Evolutionary conservation across 2,113 vertebrate genomes (phyloP).

Genomic region (Ciconia boyciana): DNA sequence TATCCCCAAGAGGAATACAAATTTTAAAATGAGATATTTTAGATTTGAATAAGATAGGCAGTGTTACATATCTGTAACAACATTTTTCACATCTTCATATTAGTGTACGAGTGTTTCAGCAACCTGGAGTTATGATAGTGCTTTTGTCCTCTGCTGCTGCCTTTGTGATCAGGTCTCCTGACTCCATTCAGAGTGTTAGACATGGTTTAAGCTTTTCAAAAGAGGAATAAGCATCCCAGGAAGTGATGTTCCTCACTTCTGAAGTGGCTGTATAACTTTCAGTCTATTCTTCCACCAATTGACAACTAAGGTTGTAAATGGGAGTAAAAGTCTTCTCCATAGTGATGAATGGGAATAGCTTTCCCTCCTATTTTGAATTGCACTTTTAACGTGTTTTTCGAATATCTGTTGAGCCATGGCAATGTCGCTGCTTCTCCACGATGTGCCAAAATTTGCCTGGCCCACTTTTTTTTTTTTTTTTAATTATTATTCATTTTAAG

Average conservation of each 20-base stretch:
- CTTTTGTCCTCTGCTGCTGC: neutral
- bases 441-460: neutral
- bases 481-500: neutral
- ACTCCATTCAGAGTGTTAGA: neutral
- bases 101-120: neutral
- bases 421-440: fast-evolving
- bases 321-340: neutral
- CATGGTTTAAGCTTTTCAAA: neutral
- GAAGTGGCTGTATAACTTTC: neutral
- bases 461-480: neutral
- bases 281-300: neutral
- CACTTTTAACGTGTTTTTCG: neutral
- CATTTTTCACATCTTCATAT: neutral
- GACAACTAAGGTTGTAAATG: neutral
- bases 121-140: neutral
- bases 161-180: neutral
- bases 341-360: neutral
- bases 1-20: neutral
- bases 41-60: neutral
- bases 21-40: neutral
- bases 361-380: neutral
- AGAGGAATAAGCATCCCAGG: neutral
- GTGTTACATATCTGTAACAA: neutral
- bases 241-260: neutral
- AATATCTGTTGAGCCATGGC: neutral